Conservation (phyloP, 2,113 vertebrate species). For the Eupsittula cactorum region DNA sequence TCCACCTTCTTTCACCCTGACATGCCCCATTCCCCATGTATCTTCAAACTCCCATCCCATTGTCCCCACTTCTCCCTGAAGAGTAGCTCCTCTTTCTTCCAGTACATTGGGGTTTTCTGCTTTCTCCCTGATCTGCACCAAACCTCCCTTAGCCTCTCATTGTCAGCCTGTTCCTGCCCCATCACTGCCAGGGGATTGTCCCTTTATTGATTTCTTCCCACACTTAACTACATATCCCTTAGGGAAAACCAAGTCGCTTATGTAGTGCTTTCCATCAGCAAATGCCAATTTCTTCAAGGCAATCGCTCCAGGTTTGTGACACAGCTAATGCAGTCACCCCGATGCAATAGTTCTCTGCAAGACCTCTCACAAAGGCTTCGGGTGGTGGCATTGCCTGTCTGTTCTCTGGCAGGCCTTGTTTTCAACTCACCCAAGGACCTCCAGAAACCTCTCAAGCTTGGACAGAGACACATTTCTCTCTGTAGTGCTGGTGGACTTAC, state of each 20-base stretch:
- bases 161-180: not conserved
- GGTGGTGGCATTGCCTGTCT: not conserved
- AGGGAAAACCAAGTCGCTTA: not conserved
- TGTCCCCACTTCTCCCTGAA: rapidly evolving
- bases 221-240: not conserved
- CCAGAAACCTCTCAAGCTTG: rapidly evolving
- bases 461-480: not conserved
- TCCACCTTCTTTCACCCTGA: not conserved
- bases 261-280: not conserved
- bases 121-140: not conserved
- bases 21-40: not conserved
- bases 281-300: not conserved
- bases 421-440: not conserved
- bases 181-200: not conserved
- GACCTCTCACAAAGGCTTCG: not conserved
- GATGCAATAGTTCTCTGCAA: not conserved
- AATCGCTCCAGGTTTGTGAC: not conserved
- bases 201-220: not conserved
- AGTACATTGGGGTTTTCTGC: not conserved
- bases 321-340: not conserved
- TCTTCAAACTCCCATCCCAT: not conserved
- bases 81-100: not conserved
- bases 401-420: not conserved
- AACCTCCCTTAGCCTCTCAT: not conserved
- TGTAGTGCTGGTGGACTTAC: not conserved